phyloP scores from a whole-genome alignment of 2,113 vertebrate species.

The Myotis davidii region DNA sequence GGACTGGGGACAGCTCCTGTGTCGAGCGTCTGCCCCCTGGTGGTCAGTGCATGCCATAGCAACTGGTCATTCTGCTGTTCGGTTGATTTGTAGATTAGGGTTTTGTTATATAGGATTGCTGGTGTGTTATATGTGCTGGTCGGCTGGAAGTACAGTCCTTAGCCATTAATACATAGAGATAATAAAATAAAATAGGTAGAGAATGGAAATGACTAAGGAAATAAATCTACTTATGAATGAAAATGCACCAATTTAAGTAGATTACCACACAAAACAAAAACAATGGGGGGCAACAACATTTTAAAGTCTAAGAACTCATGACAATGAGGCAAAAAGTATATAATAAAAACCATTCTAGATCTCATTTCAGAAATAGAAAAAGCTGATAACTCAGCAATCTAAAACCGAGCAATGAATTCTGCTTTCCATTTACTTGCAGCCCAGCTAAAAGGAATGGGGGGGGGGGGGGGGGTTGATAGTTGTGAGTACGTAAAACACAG shows the following conservation, averaged over 20 bases:
- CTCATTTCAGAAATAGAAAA: slow-evolving; percentile 39
- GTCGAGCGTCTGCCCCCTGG: no score
- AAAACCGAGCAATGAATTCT: not conserved
- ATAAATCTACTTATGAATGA: slow-evolving; percentile 37
- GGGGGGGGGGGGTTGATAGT: no score
- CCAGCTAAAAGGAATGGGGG: not conserved
- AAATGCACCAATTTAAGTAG: slow-evolving; percentile 20
- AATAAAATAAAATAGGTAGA: slow-evolving; percentile 21
- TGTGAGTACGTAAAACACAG: no score
- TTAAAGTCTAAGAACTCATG: slow-evolving; percentile 13
- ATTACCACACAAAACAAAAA: slow-evolving; percentile 39
- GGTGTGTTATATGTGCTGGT: no score
- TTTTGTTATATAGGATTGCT: no score
- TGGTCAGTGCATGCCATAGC: no score
- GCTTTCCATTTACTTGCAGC: not conserved
- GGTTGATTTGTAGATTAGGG: no score
- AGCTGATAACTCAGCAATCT: not conserved
- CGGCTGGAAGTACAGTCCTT: no score
- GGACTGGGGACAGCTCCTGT: no score
- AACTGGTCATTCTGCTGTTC: no score
- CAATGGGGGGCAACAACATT: not conserved
- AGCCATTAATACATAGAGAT: no score
- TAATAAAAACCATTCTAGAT: not conserved
- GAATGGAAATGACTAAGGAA: not conserved
- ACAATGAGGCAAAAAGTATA: not conserved